These are phyloP conservation scores for Diprion similis DNA, from an alignment of 1,140 invertebrate species.

Conservation along the genomic window DNA sequence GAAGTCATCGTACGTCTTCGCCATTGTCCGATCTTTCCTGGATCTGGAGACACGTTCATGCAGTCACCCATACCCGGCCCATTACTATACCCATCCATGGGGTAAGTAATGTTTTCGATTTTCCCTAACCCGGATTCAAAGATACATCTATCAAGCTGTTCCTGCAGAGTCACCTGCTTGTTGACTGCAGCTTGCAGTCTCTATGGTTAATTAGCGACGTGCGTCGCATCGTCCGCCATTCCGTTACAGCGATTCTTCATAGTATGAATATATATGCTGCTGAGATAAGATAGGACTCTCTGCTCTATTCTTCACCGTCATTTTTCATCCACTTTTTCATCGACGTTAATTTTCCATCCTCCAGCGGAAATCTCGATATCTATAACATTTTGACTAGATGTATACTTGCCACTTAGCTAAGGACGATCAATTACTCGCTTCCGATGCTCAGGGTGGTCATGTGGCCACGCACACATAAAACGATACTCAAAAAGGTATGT, in stretches of 20 bases:
- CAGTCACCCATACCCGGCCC: not conserved
- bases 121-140: not conserved
- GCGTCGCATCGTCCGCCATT: not conserved
- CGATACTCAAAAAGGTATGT: slow-evolving; percentile 9
- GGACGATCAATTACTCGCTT: slow-evolving; percentile 3
- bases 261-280: no score
- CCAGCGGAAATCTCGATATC: no score
- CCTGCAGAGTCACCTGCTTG: not conserved
- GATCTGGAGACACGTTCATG: not conserved
- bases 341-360: no score
- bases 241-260: no score
- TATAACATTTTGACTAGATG: no score
- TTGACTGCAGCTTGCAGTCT: not conserved
- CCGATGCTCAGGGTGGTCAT: not conserved
- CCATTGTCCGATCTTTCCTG: not conserved
- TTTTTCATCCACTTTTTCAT: no score
- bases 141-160: not conserved
- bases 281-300: not conserved
- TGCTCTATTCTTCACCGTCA: not conserved
- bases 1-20: not conserved
- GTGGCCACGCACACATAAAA: slow-evolving; percentile 5
- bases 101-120: not conserved
- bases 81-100: not conserved
- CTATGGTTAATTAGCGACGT: not conserved
- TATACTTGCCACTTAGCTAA: no score